Evolutionary conservation across 2,113 vertebrate species (phyloP).

Genomic region (Columba janthina): DNA sequence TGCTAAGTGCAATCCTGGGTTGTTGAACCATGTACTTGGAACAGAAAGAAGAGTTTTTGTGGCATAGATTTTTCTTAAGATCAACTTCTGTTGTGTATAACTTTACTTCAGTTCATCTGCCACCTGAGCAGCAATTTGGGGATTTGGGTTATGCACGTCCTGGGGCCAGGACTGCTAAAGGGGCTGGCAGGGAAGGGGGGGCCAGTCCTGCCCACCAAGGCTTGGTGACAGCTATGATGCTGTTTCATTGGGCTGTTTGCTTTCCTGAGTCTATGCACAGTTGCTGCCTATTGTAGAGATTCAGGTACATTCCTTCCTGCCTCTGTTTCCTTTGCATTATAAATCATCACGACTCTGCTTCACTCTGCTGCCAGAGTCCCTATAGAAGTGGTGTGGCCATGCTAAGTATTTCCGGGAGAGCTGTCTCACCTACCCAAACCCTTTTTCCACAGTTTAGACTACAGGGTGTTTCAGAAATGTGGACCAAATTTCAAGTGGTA

Average conservation of each 20-base stretch:
- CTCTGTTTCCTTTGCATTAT: not conserved
- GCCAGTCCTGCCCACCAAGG: not conserved
- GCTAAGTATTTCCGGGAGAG: not conserved
- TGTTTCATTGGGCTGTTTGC: not conserved
- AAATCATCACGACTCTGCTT: not conserved
- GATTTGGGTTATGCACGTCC: not conserved
- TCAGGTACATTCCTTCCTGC: not conserved
- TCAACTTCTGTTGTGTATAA: not conserved
- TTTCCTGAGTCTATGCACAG: not conserved
- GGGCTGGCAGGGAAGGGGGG: not conserved
- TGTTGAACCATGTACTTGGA: rapidly evolving
- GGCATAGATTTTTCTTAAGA: not conserved
- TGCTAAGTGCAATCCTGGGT: not conserved
- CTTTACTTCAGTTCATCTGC: not conserved
- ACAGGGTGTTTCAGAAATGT: too few relatives aligned
- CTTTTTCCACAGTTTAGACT: not conserved
- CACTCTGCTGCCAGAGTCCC: not conserved
- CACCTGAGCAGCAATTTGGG: not conserved
- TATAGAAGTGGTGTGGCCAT: rapidly evolving
- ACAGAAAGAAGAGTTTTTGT: rapidly evolving
- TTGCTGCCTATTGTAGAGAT: not conserved
- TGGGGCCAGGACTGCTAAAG: not conserved
- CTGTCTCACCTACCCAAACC: not conserved
- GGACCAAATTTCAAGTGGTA: too few relatives aligned
- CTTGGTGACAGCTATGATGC: rapidly evolving